Evolutionary conservation across 1,140 invertebrate genomes (phyloP).

Genomic region (Campodea augens): DNA sequence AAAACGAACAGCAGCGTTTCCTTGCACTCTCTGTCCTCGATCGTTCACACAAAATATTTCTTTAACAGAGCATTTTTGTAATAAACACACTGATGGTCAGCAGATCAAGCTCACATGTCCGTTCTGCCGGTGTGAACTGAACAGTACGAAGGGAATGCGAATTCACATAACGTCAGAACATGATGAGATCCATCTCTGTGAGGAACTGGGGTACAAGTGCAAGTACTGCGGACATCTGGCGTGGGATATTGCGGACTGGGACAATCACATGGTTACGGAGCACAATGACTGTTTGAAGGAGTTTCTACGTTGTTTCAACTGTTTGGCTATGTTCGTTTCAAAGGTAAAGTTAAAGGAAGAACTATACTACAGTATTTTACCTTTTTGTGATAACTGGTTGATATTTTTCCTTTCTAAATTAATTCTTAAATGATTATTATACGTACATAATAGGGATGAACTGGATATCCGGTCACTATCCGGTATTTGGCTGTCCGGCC

Average conservation of each 20-base stretch:
- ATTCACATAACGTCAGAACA: conserved; percentile 9
- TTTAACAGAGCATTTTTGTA: too few species aligned
- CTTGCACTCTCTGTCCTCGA: too few species aligned
- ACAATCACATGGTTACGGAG: conserved; percentile 10
- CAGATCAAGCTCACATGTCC: conserved; percentile 8
- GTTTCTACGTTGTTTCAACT: conserved; percentile 12
- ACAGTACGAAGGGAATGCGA: conserved; percentile 7
- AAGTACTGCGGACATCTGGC: conserved; percentile 8
- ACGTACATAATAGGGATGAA: too few species aligned
- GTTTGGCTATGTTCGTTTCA: conserved; percentile 10
- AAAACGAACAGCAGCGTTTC: conserved; percentile 5
- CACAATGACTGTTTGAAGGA: conserved; percentile 7
- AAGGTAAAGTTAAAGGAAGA: too few species aligned
- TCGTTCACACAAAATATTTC: too few species aligned
- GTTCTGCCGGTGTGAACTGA: conserved; percentile 10
- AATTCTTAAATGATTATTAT: too few species aligned
- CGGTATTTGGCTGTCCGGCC: too few species aligned
- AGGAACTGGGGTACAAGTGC: conserved; percentile 8
- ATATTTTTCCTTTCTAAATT: too few species aligned
- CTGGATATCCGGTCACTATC: too few species aligned
- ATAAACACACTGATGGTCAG: not conserved
- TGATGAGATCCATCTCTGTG: conserved; percentile 2
- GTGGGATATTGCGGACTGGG: conserved; percentile 8
- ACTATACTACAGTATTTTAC: too few species aligned
- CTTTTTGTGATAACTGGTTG: too few species aligned